Conservation (phyloP, 2,888 invertebrate genomes). For the Athalia rosae region DNA sequence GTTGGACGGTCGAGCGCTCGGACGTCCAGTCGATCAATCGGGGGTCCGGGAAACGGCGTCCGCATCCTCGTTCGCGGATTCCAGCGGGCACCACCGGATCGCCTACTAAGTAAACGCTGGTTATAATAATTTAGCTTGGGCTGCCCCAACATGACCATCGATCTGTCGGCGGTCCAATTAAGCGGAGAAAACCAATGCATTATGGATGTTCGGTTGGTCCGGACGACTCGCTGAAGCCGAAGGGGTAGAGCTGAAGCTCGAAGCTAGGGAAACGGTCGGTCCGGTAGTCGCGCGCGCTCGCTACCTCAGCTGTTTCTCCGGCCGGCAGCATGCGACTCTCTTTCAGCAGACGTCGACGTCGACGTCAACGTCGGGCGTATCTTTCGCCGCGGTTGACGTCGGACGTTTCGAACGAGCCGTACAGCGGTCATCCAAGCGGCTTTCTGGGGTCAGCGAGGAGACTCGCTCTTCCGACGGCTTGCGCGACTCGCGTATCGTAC, state of each 20-base stretch:
- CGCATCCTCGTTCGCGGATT: conserved; percentile 27
- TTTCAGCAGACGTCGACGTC: conserved; percentile 8
- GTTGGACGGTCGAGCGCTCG: not conserved
- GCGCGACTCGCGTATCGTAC: no score
- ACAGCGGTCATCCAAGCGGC: conserved; percentile 4
- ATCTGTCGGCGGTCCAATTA: conserved; percentile 63
- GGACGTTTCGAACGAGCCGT: conserved; percentile 8
- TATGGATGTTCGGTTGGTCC: conserved; percentile 59
- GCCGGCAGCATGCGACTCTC: not conserved
- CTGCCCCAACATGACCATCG: conserved; percentile 44
- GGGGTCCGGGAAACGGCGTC: conserved; percentile 1
- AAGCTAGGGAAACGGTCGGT: no score
- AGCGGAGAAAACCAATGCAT: conserved; percentile 61
- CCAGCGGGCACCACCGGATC: conserved; percentile 16
- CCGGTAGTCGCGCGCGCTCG: no score
- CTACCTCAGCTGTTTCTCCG: no score
- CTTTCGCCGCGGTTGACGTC: not conserved
- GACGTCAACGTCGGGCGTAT: not conserved
- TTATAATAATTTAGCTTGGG: conserved; percentile 44
- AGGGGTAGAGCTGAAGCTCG: no score
- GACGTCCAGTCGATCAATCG: conserved; percentile 19
- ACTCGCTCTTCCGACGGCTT: not conserved
- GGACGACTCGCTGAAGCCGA: no score
- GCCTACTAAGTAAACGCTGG: conserved; percentile 44
- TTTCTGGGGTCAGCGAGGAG: conserved; percentile 29